Conservation (phyloP, 2,888 invertebrate genomes). For the Phengaris arion region DNA sequence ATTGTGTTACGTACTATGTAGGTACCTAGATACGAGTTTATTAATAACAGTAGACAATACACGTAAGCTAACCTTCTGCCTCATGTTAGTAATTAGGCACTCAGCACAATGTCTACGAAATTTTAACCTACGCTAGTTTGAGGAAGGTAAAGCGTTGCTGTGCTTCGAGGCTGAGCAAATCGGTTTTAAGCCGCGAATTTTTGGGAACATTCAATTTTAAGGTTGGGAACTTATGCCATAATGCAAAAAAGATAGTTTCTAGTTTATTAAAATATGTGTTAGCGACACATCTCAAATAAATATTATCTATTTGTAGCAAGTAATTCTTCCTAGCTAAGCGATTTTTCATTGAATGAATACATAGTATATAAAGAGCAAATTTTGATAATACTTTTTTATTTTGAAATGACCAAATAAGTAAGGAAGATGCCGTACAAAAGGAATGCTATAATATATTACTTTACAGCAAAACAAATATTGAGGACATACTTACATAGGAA, state of each 20-base stretch:
- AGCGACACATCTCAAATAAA: too few relatives aligned
- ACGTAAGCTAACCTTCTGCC: neutral
- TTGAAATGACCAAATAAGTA: neutral
- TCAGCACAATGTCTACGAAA: neutral
- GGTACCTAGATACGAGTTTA: neutral
- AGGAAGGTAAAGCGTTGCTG: neutral
- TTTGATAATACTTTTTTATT: neutral
- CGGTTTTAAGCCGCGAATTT: neutral
- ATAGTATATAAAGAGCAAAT: too few relatives aligned
- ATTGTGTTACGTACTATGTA: neutral
- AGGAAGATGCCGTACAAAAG: neutral
- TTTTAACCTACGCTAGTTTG: neutral
- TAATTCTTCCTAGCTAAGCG: too few relatives aligned
- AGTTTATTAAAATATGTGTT: too few relatives aligned
- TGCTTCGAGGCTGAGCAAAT: neutral
- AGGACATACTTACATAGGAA: neutral
- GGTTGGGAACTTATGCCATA: too few relatives aligned
- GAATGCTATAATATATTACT: neutral
- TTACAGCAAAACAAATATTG: neutral
- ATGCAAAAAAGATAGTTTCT: too few relatives aligned
- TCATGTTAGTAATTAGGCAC: neutral
- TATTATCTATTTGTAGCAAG: too few relatives aligned
- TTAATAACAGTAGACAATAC: neutral
- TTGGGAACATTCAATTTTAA: neutral
- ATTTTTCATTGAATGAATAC: too few relatives aligned